Percentiles rank a stretch among this genome's conserved stretches.
phyloP scores from a whole-genome alignment of 2,797 vertebrate species.

The Macroramphosus scolopax region DNA sequence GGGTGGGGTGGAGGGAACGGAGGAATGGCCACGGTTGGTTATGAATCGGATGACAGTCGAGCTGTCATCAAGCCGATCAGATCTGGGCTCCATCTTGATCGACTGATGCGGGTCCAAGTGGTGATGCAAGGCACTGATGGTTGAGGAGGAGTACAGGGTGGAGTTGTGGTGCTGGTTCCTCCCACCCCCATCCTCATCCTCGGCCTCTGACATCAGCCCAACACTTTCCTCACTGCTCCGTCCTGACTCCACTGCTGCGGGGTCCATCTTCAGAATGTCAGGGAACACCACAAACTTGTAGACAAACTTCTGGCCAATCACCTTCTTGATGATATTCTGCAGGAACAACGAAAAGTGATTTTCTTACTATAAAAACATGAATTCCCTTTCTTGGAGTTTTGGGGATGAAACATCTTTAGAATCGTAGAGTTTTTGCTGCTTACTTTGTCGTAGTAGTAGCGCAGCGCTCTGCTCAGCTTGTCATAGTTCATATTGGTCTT shows the following conservation, averaged over 20 bases:
- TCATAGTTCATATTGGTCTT: slow-evolving; percentile 99
- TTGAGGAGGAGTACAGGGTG: slow-evolving; percentile 89
- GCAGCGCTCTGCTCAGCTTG: slow-evolving; percentile 94
- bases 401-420: too few species aligned
- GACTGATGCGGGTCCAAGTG: slow-evolving; percentile 80
- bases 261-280: slow-evolving; percentile 93
- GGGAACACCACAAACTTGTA: slow-evolving; percentile 97
- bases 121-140: slow-evolving; percentile 86
- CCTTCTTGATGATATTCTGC: slow-evolving; percentile 97
- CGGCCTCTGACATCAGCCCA: slow-evolving; percentile 81
- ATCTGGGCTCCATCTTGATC: slow-evolving; percentile 79
- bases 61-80: slow-evolving; percentile 78
- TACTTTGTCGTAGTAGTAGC: slow-evolving; percentile 99
- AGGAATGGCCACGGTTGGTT: slow-evolving; percentile 62
- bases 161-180: slow-evolving; percentile 89
- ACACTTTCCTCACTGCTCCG: slow-evolving; percentile 81
- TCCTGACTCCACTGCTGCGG: slow-evolving; percentile 86
- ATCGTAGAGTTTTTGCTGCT: too few species aligned
- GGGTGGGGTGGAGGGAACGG: slow-evolving; percentile 82
- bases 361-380: background rate
- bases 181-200: slow-evolving; percentile 80
- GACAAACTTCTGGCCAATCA: slow-evolving; percentile 95
- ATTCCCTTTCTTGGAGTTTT: too few species aligned
- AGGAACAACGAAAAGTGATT: background rate
- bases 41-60: slow-evolving; percentile 79